These are phyloP conservation scores for Manacus vitellinus DNA, from an alignment of 2,113 vertebrate species.

Conservation along the genomic window DNA sequence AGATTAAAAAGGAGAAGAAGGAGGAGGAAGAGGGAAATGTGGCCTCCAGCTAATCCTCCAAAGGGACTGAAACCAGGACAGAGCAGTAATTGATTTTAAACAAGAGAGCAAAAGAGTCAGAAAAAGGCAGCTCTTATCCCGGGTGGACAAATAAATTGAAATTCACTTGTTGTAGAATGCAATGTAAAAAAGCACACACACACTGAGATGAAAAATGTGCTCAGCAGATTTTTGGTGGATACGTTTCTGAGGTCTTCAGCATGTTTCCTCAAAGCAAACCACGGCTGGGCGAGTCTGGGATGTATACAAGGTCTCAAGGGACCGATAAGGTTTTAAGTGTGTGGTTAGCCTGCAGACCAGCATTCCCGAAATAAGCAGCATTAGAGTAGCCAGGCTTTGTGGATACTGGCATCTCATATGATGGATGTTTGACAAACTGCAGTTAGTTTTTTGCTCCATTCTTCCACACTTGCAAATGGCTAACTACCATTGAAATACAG, in stretches of 20 bases:
- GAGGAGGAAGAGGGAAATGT: neutral
- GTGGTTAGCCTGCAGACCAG: neutral
- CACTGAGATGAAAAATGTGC: neutral
- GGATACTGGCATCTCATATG: neutral
- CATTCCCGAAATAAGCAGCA: neutral
- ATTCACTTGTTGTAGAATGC: neutral
- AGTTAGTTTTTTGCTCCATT: neutral
- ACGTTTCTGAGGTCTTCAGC: constrained; percentile 13
- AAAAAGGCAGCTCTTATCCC: neutral
- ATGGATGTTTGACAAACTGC: neutral
- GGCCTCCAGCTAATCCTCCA: neutral
- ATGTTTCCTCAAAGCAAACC: constrained; percentile 28
- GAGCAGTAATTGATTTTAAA: neutral
- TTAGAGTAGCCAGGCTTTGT: neutral
- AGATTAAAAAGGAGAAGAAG: neutral
- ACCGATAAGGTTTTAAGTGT: neutral
- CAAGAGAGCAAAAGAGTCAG: neutral
- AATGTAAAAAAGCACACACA: neutral
- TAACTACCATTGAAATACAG: neutral
- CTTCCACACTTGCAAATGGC: neutral
- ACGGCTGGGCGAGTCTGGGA: fast-evolving
- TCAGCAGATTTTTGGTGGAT: neutral
- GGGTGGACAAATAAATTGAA: neutral
- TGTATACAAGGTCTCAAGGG: neutral
- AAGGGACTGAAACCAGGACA: neutral